Evolutionary conservation across 2,888 invertebrate genomes (phyloP).

Genomic region (Heliconius ethilla): DNA sequence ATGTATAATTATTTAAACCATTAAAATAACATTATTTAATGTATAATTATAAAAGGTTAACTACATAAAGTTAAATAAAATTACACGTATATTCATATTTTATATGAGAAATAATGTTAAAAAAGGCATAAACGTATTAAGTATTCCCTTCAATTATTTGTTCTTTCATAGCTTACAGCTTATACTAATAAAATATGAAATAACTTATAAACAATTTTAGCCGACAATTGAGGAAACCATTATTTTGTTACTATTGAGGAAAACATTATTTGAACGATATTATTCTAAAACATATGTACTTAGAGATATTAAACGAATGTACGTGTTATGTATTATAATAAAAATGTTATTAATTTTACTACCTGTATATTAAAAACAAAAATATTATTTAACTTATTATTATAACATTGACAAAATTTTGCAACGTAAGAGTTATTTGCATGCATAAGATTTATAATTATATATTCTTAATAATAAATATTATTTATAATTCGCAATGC

Average conservation of each 20-base stretch:
- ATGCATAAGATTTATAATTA: not conserved
- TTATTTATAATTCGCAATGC: constrained; percentile 40
- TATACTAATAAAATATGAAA: not conserved
- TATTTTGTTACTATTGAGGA: constrained; percentile 15
- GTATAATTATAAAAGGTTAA: not conserved
- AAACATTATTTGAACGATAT: constrained; percentile 11
- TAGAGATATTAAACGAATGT: not conserved
- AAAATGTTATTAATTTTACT: not conserved
- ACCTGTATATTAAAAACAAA: constrained; percentile 1
- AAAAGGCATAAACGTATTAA: not conserved
- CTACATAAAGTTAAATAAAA: not conserved
- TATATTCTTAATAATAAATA: not conserved
- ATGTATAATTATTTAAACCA: not conserved
- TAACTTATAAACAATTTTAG: not conserved
- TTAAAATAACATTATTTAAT: not conserved
- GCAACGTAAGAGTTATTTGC: not conserved
- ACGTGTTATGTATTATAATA: not conserved
- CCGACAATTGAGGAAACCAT: constrained; percentile 10
- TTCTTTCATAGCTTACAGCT: not conserved
- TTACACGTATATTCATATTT: not conserved
- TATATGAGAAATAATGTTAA: not conserved
- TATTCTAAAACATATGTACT: constrained; percentile 1
- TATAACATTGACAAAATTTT: not conserved
- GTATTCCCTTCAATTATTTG: not conserved
- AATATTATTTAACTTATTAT: not conserved